These are phyloP conservation scores for Mythimna pallens DNA, from an alignment of 2,888 invertebrate genomes.

Conservation along the genomic window DNA sequence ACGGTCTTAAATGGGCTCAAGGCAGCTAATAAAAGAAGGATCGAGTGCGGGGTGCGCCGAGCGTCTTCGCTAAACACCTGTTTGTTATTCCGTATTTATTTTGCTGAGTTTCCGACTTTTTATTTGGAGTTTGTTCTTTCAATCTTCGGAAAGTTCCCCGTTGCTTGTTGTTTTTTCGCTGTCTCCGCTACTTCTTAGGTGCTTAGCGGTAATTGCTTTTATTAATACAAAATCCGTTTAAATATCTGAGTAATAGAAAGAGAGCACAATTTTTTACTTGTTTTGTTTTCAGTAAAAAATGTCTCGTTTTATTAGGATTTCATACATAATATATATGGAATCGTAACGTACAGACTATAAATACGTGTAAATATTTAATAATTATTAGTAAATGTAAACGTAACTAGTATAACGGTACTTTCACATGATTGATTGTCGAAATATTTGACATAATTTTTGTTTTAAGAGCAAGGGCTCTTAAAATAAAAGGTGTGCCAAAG, in stretches of 20 bases:
- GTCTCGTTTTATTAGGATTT: no score
- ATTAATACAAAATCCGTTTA: constrained; percentile 37
- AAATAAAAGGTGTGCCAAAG: no score
- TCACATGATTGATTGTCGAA: no score
- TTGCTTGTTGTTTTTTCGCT: constrained; percentile 42
- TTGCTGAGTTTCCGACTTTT: constrained; percentile 56
- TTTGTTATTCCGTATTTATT: constrained; percentile 71
- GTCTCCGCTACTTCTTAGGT: constrained; percentile 34
- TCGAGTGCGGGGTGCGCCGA: constrained; percentile 60
- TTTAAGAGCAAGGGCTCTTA: no score
- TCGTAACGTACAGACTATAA: neutral
- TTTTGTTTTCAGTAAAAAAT: neutral
- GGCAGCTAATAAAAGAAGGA: constrained; percentile 74
- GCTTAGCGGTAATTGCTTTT: constrained; percentile 57
- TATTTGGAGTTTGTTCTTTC: constrained; percentile 58
- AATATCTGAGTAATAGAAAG: constrained; percentile 31
- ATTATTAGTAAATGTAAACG: no score
- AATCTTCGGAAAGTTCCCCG: constrained; percentile 53
- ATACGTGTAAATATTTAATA: no score
- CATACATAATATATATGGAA: no score
- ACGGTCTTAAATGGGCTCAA: constrained; percentile 71
- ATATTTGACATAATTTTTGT: neutral
- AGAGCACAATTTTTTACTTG: neutral
- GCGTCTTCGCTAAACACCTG: constrained; percentile 72
- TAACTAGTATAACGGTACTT: no score